phyloP scores from a whole-genome alignment of 2,888 invertebrate species.

The Scelioninae gen. 2 region DNA sequence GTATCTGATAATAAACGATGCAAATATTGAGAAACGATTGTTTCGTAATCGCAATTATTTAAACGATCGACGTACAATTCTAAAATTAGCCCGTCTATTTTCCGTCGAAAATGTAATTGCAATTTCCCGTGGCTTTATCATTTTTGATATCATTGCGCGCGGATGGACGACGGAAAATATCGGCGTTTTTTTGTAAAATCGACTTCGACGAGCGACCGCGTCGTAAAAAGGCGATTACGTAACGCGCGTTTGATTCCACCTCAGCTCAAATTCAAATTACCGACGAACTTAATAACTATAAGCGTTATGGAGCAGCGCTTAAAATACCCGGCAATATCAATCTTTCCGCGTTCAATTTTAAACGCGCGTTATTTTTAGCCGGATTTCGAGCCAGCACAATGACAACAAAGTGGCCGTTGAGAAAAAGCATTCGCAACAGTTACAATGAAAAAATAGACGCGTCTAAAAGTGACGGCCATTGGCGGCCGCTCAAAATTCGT shows the following conservation, averaged over 20 bases:
- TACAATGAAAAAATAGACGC: conserved; percentile 46
- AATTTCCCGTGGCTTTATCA: too few relatives aligned
- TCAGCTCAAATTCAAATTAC: conserved; percentile 14
- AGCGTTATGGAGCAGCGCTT: conserved; percentile 13
- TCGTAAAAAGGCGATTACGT: conserved; percentile 5
- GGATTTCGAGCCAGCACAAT: conserved; percentile 30
- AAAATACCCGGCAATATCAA: conserved; percentile 42
- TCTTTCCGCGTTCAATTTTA: conserved; percentile 48
- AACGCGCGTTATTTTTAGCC: conserved; percentile 42
- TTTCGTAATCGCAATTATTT: too few relatives aligned
- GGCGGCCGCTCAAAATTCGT: conserved; percentile 37
- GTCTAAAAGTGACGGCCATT: conserved; percentile 32
- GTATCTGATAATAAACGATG: too few relatives aligned
- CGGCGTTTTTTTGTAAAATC: too few relatives aligned
- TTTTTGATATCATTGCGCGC: too few relatives aligned
- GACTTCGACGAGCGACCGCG: background rate
- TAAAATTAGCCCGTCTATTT: too few relatives aligned
- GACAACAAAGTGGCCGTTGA: conserved; percentile 44
- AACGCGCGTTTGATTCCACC: conserved; percentile 10
- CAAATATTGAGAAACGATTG: too few relatives aligned
- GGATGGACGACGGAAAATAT: too few relatives aligned
- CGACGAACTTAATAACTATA: background rate
- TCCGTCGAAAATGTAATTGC: too few relatives aligned
- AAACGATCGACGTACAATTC: too few relatives aligned
- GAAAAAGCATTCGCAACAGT: conserved; percentile 34